These are phyloP conservation scores for Vidua macroura DNA, from an alignment of 2,113 vertebrate species.

Conservation along the genomic window DNA sequence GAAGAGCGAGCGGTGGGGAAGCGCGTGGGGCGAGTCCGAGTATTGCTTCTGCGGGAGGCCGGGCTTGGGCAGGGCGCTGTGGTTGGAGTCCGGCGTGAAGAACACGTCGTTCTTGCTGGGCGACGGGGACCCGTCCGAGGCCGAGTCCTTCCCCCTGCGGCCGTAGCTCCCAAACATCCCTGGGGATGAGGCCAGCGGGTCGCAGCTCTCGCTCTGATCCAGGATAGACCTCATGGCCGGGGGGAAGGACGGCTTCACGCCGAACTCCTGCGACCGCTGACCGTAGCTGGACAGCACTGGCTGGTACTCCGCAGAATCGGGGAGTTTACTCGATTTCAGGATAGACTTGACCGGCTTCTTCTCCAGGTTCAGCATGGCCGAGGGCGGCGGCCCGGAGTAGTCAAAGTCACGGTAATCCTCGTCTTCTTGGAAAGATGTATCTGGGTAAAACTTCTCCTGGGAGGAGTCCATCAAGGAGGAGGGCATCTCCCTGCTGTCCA, in stretches of 20 bases:
- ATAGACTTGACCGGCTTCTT: slow-evolving; percentile 79
- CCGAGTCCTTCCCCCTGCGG: slow-evolving; percentile 64
- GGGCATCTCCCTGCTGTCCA: slow-evolving; percentile 69
- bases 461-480: slow-evolving; percentile 76
- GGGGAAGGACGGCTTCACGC: slow-evolving; percentile 67
- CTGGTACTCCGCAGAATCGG: slow-evolving; percentile 70
- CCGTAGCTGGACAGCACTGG: slow-evolving; percentile 67
- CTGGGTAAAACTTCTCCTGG: slow-evolving; percentile 79
- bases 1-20: slow-evolving; percentile 71
- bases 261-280: slow-evolving; percentile 69
- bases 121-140: slow-evolving; percentile 66
- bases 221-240: slow-evolving; percentile 68
- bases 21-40: slow-evolving; percentile 70
- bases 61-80: slow-evolving; percentile 62
- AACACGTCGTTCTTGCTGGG: slow-evolving; percentile 76
- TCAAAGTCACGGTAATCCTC: slow-evolving; percentile 80
- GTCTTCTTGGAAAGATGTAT: slow-evolving; percentile 79
- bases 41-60: slow-evolving; percentile 73
- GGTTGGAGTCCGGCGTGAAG: slow-evolving; percentile 74
- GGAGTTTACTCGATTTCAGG: slow-evolving; percentile 72
- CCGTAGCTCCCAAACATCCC: slow-evolving; percentile 70
- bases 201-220: slow-evolving; percentile 69
- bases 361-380: slow-evolving; percentile 74
- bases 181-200: slow-evolving; percentile 53
- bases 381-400: slow-evolving; percentile 70